Percentiles rank a stretch among this genome's conserved stretches.
phyloP scores from a whole-genome alignment of 1,140 invertebrate genomes.

The Drosophila prosaltans region DNA sequence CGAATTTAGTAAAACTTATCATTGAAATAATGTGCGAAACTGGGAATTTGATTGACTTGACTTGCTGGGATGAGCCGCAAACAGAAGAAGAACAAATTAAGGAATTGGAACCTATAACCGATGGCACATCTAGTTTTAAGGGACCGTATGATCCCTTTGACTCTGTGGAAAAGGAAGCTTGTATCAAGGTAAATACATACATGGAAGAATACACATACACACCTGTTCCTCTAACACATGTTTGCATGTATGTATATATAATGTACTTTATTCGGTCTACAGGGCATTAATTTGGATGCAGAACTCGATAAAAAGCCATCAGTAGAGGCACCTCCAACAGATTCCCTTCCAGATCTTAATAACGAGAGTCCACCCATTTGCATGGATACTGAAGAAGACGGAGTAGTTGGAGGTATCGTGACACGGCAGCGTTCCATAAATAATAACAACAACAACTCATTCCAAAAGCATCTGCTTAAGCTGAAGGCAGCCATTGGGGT shows the following conservation, averaged over 20 bases:
- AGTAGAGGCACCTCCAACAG: not conserved
- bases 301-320: not conserved
- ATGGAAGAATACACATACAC: slow-evolving; percentile 8
- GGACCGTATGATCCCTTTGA: slow-evolving; percentile 78
- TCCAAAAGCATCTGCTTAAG: slow-evolving; percentile 59
- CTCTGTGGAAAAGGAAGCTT: slow-evolving; percentile 70
- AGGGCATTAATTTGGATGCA: not conserved
- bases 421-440: slow-evolving; percentile 10
- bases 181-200: slow-evolving; percentile 54
- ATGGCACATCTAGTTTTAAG: slow-evolving; percentile 39
- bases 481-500: slow-evolving; percentile 37
- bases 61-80: slow-evolving; percentile 44
- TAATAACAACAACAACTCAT: slow-evolving; percentile 15
- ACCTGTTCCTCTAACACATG: not conserved
- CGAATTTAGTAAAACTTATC: slow-evolving; percentile 3
- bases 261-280: not conserved
- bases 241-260: not conserved
- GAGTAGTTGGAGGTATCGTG: not conserved
- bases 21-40: slow-evolving; percentile 47
- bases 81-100: slow-evolving; percentile 31
- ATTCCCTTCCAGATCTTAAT: slow-evolving; percentile 14
- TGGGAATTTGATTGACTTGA: slow-evolving; percentile 60
- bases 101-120: slow-evolving; percentile 25
- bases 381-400: slow-evolving; percentile 23
- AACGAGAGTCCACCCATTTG: slow-evolving; percentile 58